These are phyloP conservation scores for Polyodon spathula DNA, from an alignment of 2,113 vertebrate species.

Conservation along the genomic window DNA sequence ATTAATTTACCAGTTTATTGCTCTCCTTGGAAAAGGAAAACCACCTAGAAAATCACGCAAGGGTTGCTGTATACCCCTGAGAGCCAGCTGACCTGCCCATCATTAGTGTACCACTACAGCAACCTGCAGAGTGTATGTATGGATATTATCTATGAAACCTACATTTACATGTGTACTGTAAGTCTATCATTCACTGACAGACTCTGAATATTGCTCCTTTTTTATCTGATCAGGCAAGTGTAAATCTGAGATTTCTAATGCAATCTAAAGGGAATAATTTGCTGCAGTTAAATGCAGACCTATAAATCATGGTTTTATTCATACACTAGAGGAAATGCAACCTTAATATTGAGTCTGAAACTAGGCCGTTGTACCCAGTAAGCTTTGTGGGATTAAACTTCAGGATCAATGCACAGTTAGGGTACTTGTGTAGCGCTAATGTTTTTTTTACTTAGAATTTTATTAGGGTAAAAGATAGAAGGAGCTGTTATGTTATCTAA, in stretches of 20 bases:
- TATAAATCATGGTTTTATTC: slow-evolving; percentile 6
- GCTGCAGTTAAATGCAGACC: background rate
- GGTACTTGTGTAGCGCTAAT: background rate
- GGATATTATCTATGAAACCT: background rate
- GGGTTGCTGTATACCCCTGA: slow-evolving; percentile 16
- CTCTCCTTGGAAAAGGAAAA: slow-evolving; percentile 36
- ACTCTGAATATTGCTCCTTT: slow-evolving; percentile 17
- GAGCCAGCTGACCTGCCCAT: background rate
- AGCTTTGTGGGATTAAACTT: background rate
- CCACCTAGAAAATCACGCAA: slow-evolving; percentile 34
- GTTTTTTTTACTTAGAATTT: no score
- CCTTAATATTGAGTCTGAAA: background rate
- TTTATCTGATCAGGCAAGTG: slow-evolving; percentile 22
- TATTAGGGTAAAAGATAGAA: no score
- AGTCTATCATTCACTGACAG: no score
- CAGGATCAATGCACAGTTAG: background rate
- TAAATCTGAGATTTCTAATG: slow-evolving; percentile 24
- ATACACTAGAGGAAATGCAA: background rate
- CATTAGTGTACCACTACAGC: background rate
- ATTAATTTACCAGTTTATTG: slow-evolving; percentile 29
- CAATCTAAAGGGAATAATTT: background rate
- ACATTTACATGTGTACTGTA: no score
- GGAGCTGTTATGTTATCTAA: no score
- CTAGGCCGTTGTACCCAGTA: background rate
- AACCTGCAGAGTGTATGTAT: background rate